Percentiles rank a stretch among this genome's conserved stretches.
These are phyloP conservation scores for Sebastes itinus DNA, from an alignment of 2,797 vertebrate genomes.

Conservation along the genomic window DNA sequence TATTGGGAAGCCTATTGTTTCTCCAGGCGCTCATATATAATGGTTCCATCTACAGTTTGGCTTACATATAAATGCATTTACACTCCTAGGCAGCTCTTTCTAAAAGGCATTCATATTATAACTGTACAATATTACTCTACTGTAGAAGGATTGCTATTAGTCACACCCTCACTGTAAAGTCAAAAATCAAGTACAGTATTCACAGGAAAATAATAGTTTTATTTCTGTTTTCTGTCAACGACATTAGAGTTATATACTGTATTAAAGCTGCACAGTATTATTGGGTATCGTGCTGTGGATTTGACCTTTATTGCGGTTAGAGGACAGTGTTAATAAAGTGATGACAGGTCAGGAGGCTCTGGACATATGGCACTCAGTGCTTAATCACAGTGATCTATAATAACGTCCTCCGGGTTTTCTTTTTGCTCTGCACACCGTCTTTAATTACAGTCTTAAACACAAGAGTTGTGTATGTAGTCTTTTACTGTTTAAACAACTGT, in stretches of 20 bases:
- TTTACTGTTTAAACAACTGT: constrained; percentile 49
- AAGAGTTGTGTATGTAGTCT: constrained; percentile 28
- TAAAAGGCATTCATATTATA: not conserved
- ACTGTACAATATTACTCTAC: not conserved
- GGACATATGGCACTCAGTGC: constrained; percentile 30
- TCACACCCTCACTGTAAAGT: not conserved
- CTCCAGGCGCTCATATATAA: constrained; percentile 11
- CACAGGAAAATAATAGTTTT: not conserved
- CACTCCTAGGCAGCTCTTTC: not conserved
- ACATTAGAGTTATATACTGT: not conserved
- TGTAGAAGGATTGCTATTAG: too few species aligned
- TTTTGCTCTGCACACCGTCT: not conserved
- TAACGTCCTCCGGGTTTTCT: constrained; percentile 15
- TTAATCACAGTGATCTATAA: constrained; percentile 40
- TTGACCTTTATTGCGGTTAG: constrained; percentile 11
- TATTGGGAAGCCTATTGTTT: constrained; percentile 26
- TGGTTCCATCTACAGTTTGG: constrained; percentile 14
- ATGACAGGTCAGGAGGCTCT: constrained; percentile 32
- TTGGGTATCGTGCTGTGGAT: not conserved
- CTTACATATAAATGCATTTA: not conserved
- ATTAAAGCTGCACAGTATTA: not conserved
- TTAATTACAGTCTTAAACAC: constrained; percentile 24
- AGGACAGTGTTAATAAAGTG: constrained; percentile 40
- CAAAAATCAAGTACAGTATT: not conserved
- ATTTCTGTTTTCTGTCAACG: not conserved